phyloP scores from a whole-genome alignment of 2,113 vertebrate genomes.

The Brachirus orientalis region DNA sequence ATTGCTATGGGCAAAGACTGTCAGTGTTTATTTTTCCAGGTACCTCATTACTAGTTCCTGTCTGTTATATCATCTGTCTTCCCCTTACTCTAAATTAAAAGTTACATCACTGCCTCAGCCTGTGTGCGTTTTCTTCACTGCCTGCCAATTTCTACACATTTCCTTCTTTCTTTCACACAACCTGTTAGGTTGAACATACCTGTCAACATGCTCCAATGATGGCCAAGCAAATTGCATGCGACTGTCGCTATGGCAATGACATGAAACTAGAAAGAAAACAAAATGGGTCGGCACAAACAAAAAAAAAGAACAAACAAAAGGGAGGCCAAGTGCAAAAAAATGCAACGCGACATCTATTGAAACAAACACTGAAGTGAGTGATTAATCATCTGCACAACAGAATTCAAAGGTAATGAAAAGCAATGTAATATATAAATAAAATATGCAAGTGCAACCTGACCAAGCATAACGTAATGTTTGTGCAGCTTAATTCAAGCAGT shows the following conservation, averaged over 20 bases:
- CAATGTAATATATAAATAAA: slow-evolving; percentile 68
- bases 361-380: slow-evolving; percentile 76
- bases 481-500: slow-evolving; percentile 14
- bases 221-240: slow-evolving; percentile 82
- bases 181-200: slow-evolving; percentile 75
- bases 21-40: neutral
- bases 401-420: slow-evolving; percentile 70
- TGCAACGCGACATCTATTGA: slow-evolving; percentile 64
- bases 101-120: neutral
- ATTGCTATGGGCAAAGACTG: too few species aligned
- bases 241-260: slow-evolving; percentile 83
- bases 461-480: slow-evolving; percentile 63
- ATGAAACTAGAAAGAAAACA: slow-evolving; percentile 84
- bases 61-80: neutral
- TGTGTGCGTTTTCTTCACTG: neutral
- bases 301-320: slow-evolving; percentile 60
- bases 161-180: slow-evolving; percentile 41
- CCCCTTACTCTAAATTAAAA: neutral
- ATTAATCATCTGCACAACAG: slow-evolving; percentile 68
- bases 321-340: slow-evolving; percentile 66
- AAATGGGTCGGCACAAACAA: slow-evolving; percentile 76
- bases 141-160: neutral
- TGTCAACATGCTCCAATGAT: slow-evolving; percentile 77
- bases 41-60: neutral
- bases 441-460: slow-evolving; percentile 59